Percentiles rank a stretch among this genome's conserved stretches.
These are phyloP conservation scores for Paratrypauchen microcephalus DNA, from an alignment of 2,797 vertebrate species.

Conservation along the genomic window DNA sequence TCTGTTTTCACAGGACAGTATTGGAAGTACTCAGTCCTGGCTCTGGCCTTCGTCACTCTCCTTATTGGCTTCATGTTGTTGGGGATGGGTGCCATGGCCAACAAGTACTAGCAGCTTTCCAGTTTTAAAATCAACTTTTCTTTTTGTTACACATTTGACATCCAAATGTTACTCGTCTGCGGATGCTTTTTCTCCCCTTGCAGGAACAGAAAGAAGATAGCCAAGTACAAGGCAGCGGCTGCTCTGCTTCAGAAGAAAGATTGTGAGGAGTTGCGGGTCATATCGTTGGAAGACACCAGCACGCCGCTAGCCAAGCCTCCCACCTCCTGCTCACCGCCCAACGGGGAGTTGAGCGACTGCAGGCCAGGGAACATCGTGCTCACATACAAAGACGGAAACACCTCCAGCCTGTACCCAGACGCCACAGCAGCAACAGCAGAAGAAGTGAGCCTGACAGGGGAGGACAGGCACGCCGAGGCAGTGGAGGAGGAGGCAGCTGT, in stretches of 20 bases:
- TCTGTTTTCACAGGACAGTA: conserved; percentile 70
- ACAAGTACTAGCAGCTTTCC: conserved; percentile 70
- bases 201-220: conserved; percentile 83
- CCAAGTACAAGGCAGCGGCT: conserved; percentile 50
- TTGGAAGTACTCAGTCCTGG: conserved; percentile 87
- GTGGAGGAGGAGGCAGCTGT: conserved; percentile 4
- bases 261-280: conserved; percentile 50
- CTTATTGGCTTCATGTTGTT: conserved; percentile 83
- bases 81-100: conserved; percentile 76
- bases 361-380: conserved; percentile 67
- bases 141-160: not conserved
- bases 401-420: conserved; percentile 68
- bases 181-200: not conserved
- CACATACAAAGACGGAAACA: conserved; percentile 80
- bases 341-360: conserved; percentile 30
- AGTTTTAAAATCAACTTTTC: not conserved
- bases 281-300: conserved; percentile 21
- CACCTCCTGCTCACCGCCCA: conserved; percentile 1
- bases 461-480: conserved; percentile 10
- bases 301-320: conserved; percentile 2
- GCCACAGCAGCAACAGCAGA: conserved; percentile 20
- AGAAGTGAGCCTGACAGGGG: conserved; percentile 18
- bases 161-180: conserved; percentile 1
- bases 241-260: conserved; percentile 34
- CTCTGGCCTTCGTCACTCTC: conserved; percentile 73